Evolutionary conservation across 2,888 invertebrate genomes (phyloP), one percentile per base, ranked within the genome.

Genomic region (Chymomyza amoena): DNA sequence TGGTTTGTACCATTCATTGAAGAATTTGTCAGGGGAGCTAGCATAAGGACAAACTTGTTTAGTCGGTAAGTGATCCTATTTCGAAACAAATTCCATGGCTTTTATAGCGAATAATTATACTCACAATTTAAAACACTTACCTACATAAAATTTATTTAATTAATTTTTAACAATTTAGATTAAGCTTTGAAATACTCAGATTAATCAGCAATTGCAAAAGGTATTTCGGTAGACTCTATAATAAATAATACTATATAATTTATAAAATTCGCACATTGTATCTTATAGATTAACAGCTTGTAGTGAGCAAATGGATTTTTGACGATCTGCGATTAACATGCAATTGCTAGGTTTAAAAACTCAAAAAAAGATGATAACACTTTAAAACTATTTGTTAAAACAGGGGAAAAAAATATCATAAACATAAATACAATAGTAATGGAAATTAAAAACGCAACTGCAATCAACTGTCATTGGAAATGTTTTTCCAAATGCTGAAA

Each of bases 381-480:
- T 7, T 7, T 32, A 7, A 0, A 6, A 32, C 32, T 7, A 32
- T 32, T 32, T 7, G 32, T 6, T 32, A 9, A 32, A 32, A 32
- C 1, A 4, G 9, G 9, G 7, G 9, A 6, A 32, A 32, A 50
- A 62, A 65, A 45, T n/a, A 62, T 69, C 50, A 52, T 61, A 75
- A 64, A 70, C 63, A 64, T 77, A 66, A 70, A 67, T 52, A 63
- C 77, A 54, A 65, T 72, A 77, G 60, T 66, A 68, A 60, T 60
- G 25, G 20, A 59, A 25, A 62, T 51, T 62, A 45, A 51, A 79
- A 76, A 76, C 61, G 73, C 69, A 74, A 72, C 71, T 74, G 65
- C 81, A 61, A 66, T 72, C 72, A 70, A 61, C 73, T 76, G 76
- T 75, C 87, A 73, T 65, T 70, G 54, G 62, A 65, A 65, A 70